These are phyloP conservation scores for Chlorodrepanis virens DNA, from an alignment of 2,113 vertebrate genomes.

Conservation along the genomic window DNA sequence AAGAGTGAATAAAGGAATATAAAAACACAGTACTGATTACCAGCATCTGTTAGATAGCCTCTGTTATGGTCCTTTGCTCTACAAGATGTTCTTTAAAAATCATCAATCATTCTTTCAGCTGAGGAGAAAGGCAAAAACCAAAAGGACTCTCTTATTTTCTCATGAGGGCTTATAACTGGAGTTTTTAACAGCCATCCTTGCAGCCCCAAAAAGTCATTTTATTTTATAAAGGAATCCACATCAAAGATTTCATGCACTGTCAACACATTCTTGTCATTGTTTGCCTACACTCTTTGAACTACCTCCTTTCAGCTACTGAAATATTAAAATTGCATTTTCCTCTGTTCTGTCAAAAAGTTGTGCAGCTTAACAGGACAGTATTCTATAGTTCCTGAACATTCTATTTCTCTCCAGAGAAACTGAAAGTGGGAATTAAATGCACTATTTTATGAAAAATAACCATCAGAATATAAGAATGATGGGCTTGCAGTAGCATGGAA, in stretches of 20 bases:
- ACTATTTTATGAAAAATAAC: background rate
- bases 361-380: background rate
- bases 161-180: background rate
- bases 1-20: background rate
- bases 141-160: background rate
- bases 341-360: conserved; percentile 1
- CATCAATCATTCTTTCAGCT: background rate
- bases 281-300: conserved; percentile 43
- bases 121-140: background rate
- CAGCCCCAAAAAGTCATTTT: background rate
- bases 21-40: background rate
- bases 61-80: background rate
- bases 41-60: background rate
- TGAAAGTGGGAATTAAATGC: background rate
- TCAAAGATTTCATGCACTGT: conserved; percentile 40
- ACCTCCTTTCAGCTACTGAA: conserved; percentile 1
- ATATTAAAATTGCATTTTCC: conserved; percentile 20
- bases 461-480: background rate
- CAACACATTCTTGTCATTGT: conserved; percentile 32
- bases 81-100: background rate
- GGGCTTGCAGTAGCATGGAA: background rate
- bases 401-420: background rate
- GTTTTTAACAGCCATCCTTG: background rate
- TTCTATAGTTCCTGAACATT: background rate
- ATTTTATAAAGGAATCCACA: conserved; percentile 10